Base-by-base conservation (phyloP, 2,888 invertebrate species). In the Protophormia terraenovae region DNA sequence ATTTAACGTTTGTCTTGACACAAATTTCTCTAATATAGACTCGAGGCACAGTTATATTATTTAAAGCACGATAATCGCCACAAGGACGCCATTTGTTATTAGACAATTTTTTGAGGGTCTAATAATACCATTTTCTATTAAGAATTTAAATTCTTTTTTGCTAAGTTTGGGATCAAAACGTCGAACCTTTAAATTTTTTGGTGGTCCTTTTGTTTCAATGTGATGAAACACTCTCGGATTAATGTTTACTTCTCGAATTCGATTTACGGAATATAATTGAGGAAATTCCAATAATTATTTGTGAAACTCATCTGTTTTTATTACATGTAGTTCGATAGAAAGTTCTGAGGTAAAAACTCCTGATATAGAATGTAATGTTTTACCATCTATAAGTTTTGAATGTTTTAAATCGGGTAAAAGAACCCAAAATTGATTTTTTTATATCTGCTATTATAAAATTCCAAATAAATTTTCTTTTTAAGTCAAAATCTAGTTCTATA, bases 51-150 rank as follows among this genome's bases (percentile, higher is more conserved):
- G n/a, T n/a, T n/a, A n/a, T n/a, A n/a, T n/a, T 22, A 12, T 10
- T 38, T 38, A 38, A 38, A 7, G 38, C 8, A 38, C 38, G 38
- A 12, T 38, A 38, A 10, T 38, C 38, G 12, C 38, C 12, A 12
- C 38, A 38, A 38, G 38, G 38, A 3, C 91, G 53, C 90, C 90
- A 90, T 5, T 76, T 76, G 6, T 87, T 86, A 38, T 38, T 73
- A 47, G 83, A 2, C 87, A 85, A 47, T 91, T 91, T 7, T 89
- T 90, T 0, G 92, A 93, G 0, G 92, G 93, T 6, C 92, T 87
- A 45, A n/a, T n/a, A n/a, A n/a, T n/a, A n/a, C n/a, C n/a, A 91
- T 91, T 82, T 29, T 92, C 88, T 4, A 86, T 16, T 7, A 85
- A 24, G n/a, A 27, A 71, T 8, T 80, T 19, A 27, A 83, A 84